Base-by-base conservation (phyloP, 2,797 vertebrate genomes). In the Mormyrops boulengeri region DNA sequence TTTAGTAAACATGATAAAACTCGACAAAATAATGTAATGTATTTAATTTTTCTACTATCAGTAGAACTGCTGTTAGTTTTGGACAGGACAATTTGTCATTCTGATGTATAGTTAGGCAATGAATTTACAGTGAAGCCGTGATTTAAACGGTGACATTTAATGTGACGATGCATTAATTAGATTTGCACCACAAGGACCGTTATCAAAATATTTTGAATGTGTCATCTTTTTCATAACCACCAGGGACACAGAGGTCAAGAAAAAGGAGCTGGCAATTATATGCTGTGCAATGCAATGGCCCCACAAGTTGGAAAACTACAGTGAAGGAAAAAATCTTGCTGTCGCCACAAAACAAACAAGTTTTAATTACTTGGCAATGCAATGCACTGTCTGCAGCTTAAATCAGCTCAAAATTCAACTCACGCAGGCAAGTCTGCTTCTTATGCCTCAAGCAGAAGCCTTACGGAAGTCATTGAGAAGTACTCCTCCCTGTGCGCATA, bases 81-180 rank as follows among this genome's bases (percentile, higher is more conserved):
- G 41, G 41, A 82, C 77, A 82, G 41, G 41, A 44, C 41, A 82
- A 82, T 82, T 82, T 47, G 38, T 82, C 77, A 82, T 82, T 82
- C 41, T 47, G 77, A 82, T 82, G 77, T 82, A 82, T 22, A 82
- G 77, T 82, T 44, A 22, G 47, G 89, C 92, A 92, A 85, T 89
- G 92, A 95, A 94, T 94, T 95, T 96, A 95, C 94, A 95, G 93
- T 93, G 94, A 94, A 93, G 92, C 91, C 93, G 93, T 95, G 93
- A 94, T 94, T 92, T 47, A 94, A 93, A 92, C 93, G 93, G 93
- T 94, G 94, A 93, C 93, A 82, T 86, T 82, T 85, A 93, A 91
- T 93, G 93, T 80, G 90, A 94, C 94, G 89, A 95, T 93, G 93
- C 93, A 95, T 95, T 95, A 96, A 96, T 96, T 96, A 96, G 94